Evolutionary conservation across 2,888 invertebrate genomes (phyloP).

Genomic region (Hemithea aestivaria): DNA sequence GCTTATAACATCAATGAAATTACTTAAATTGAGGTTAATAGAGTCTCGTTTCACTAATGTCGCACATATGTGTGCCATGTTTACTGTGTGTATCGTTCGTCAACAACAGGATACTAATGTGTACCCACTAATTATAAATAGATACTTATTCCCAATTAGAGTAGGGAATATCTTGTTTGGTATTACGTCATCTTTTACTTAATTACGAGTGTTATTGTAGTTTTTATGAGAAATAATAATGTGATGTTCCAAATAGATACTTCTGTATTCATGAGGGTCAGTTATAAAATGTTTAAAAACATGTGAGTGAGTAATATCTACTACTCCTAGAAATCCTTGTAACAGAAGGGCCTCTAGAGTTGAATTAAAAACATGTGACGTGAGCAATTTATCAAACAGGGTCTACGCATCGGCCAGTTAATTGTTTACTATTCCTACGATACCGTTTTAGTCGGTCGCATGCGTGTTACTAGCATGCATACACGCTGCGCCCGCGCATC

Average conservation of each 20-base stretch:
- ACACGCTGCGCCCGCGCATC: too few species aligned
- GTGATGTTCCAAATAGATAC: neutral
- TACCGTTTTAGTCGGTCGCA: conserved; percentile 60
- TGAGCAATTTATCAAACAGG: conserved; percentile 57
- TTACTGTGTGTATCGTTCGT: conserved; percentile 59
- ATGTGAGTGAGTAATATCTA: conserved; percentile 12
- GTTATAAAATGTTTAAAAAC: conserved; percentile 9
- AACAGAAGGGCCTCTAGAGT: conserved; percentile 36
- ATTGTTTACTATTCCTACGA: conserved; percentile 71
- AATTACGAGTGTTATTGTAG: conserved; percentile 18
- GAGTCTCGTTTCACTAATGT: conserved; percentile 68
- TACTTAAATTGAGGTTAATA: conserved; percentile 75
- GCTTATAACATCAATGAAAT: conserved; percentile 68
- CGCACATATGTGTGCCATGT: conserved; percentile 75
- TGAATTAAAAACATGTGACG: conserved; percentile 49
- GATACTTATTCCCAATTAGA: conserved; percentile 51
- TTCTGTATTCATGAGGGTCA: neutral
- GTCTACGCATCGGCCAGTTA: conserved; percentile 59
- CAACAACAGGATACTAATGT: conserved; percentile 55
- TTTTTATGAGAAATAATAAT: neutral
- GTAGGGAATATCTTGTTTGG: conserved; percentile 40
- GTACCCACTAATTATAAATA: conserved; percentile 43
- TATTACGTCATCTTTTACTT: conserved; percentile 34
- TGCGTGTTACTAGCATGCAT: conserved; percentile 53
- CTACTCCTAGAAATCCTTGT: conserved; percentile 35